phyloP scores from a whole-genome alignment of 2,797 vertebrate genomes.

The Hapalemur alaotrensis region DNA sequence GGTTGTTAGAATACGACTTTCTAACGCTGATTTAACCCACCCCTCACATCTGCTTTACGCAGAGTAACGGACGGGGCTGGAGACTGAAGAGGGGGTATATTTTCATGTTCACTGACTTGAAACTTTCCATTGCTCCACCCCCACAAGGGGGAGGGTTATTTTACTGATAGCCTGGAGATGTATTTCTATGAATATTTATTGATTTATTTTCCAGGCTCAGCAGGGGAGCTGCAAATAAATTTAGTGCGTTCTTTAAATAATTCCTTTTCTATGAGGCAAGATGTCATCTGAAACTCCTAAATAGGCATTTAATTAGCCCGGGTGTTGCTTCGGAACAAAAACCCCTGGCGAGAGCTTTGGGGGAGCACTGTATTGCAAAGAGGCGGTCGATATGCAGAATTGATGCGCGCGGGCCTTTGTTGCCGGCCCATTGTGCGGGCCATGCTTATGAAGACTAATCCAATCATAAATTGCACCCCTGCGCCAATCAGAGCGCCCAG shows the following conservation, averaged over 20 bases:
- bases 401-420: slow-evolving; percentile 93
- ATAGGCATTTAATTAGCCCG: slow-evolving; percentile 93
- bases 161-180: slow-evolving; percentile 73
- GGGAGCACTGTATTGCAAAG: slow-evolving; percentile 86
- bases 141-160: slow-evolving; percentile 4
- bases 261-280: slow-evolving; percentile 88
- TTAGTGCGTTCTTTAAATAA: slow-evolving; percentile 88
- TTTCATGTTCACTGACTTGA: slow-evolving; percentile 56
- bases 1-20: not conserved
- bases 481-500: slow-evolving; percentile 92
- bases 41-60: not conserved
- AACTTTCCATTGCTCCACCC: slow-evolving; percentile 58
- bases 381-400: slow-evolving; percentile 93
- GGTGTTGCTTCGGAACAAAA: slow-evolving; percentile 88
- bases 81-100: not conserved
- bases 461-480: slow-evolving; percentile 96
- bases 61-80: not conserved
- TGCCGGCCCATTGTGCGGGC: slow-evolving; percentile 88
- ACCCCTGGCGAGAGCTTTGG: slow-evolving; percentile 83
- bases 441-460: slow-evolving; percentile 98
- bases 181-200: slow-evolving; percentile 89
- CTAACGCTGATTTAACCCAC: not conserved
- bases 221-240: slow-evolving; percentile 88
- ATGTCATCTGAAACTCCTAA: slow-evolving; percentile 91
- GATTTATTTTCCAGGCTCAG: slow-evolving; percentile 87